Evolutionary conservation across 2,797 vertebrate species (phyloP), one percentile per base, ranked within the genome.

Genomic region (Poeciliopsis turneri): DNA sequence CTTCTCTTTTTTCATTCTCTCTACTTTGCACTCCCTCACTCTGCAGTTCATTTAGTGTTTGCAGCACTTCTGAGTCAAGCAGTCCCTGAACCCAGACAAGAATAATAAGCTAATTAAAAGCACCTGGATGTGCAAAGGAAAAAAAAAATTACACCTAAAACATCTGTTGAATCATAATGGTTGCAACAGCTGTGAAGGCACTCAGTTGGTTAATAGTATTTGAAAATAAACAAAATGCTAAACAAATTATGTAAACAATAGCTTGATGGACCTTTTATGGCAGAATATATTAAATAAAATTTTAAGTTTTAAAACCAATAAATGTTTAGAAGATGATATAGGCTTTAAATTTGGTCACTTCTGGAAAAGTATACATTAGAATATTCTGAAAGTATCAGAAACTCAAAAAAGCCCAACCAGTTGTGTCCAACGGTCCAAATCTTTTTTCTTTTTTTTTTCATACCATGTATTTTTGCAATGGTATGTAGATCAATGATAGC

Each of bases 1-100:
- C 86, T 86, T 75, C 76, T 55, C 84, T 68, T 83, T 68, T 83
- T 86, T 78, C 28, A 75, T 77, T 86, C 82, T 76, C 53, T 70
- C 74, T 76, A 33, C 5, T 59, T 74, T 13, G 73, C 78, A 72
- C 79, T 53, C 75, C 71, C 78, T 83, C 79, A 71, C 82, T 81
- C 89, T 85, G 88, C 78, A 77, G 85, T 84, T 82, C 86, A 88
- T 89, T 83, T 85, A 90, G 81, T 85, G 89, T 86, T 87, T 78
- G 79, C 90, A 73, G 80, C 86, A 16, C 76, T 82, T 68, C 82
- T 75, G 47, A 86, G 85, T 82, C 84, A 82, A 82, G 73, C 61
- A 79, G 74, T 78, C 79, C 73, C 59, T 51, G 59, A 84, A 79
- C 18, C 45, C 53, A 70, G 59, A 36, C 33, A 84, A 61, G 78